phyloP scores from a whole-genome alignment of 2,888 invertebrate genomes.

The Clusia tigrina region DNA sequence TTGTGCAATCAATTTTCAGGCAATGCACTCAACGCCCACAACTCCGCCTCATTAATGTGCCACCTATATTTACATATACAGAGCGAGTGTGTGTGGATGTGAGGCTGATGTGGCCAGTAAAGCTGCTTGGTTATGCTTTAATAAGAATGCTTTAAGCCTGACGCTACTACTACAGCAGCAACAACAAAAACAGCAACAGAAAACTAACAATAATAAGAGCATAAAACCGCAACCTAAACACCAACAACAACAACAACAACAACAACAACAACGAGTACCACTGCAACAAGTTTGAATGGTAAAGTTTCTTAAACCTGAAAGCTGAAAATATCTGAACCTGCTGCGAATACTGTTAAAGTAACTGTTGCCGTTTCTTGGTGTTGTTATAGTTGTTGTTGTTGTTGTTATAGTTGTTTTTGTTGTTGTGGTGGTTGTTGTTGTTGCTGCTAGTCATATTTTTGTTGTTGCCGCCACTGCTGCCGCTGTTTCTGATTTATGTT shows the following conservation, averaged over 20 bases:
- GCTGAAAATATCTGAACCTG: too few species aligned
- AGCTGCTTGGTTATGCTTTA: background rate
- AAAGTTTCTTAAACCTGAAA: too few species aligned
- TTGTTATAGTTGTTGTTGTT: background rate
- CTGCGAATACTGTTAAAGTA: background rate
- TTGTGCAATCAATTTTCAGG: conserved; percentile 2
- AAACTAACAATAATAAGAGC: background rate
- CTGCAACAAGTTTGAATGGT: background rate
- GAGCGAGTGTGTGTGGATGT: background rate
- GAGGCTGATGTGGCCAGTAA: background rate
- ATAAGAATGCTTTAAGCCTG: background rate
- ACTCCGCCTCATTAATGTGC: background rate
- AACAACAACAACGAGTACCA: too few species aligned
- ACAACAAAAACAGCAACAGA: background rate
- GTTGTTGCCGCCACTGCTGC: background rate
- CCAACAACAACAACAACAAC: too few species aligned
- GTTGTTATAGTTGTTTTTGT: too few species aligned
- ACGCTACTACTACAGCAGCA: background rate
- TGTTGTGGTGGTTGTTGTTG: background rate
- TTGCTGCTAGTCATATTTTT: background rate
- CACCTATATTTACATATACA: too few species aligned
- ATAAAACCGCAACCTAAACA: too few species aligned
- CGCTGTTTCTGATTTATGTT: conserved; percentile 3
- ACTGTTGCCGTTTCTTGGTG: background rate
- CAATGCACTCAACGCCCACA: background rate